Percentiles rank a stretch among this genome's conserved stretches.
These are phyloP conservation scores for Acromyrmex charruanus DNA, from an alignment of 1,140 invertebrate genomes.

Conservation along the genomic window DNA sequence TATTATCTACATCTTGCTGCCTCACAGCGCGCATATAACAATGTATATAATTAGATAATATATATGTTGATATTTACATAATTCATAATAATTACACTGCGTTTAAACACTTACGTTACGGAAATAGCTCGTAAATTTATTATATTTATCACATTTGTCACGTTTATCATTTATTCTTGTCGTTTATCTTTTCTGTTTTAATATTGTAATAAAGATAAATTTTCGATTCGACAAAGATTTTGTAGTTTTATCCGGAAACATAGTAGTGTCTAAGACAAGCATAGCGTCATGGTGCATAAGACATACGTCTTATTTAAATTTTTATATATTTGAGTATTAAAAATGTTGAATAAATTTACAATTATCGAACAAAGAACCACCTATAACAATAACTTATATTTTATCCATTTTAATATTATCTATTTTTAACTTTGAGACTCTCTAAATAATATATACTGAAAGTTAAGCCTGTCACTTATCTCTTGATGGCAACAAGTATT, in stretches of 20 bases:
- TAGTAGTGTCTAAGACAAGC: too few relatives aligned
- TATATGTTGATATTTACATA: neutral
- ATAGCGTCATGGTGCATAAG: neutral
- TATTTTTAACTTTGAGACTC: neutral
- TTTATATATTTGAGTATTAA: neutral
- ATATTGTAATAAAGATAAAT: too few relatives aligned
- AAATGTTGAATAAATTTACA: neutral
- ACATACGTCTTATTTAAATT: neutral
- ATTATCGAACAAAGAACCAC: neutral
- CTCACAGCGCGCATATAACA: neutral
- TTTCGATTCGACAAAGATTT: neutral
- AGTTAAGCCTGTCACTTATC: neutral
- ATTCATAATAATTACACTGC: neutral
- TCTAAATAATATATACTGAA: neutral
- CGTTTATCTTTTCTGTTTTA: neutral
- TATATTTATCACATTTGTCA: neutral
- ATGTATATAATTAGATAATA: neutral
- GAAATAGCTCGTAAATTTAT: neutral
- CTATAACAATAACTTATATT: neutral
- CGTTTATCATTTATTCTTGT: too few relatives aligned
- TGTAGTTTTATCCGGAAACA: neutral
- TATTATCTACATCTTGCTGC: neutral
- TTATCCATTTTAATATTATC: neutral
- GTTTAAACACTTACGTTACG: neutral
- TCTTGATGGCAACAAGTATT: neutral